These are phyloP conservation scores for Saguinus midas DNA, from an alignment of 2,113 vertebrate genomes.

Conservation along the genomic window DNA sequence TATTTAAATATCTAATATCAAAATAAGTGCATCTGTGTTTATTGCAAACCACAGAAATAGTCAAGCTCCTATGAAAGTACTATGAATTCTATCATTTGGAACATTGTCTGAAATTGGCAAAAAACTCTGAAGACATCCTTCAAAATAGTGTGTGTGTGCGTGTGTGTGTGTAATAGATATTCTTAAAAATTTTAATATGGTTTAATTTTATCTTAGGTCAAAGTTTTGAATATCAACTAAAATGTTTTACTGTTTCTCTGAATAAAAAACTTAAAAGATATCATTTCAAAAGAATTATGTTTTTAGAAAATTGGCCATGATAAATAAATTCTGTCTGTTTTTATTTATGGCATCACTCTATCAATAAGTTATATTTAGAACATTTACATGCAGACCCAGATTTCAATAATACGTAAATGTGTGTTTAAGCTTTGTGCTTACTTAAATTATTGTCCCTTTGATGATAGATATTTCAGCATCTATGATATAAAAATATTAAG, in stretches of 20 bases:
- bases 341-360: background rate
- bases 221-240: background rate
- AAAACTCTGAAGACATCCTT: background rate
- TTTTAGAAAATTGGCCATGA: conserved; percentile 36
- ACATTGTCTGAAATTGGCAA: background rate
- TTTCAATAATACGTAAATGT: background rate
- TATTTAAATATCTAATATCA: conserved; percentile 59
- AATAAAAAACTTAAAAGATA: background rate
- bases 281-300: background rate
- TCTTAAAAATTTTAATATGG: background rate
- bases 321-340: background rate
- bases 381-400: background rate
- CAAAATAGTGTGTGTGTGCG: background rate
- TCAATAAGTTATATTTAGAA: background rate
- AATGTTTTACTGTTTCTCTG: background rate
- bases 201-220: conserved; percentile 8
- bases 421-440: background rate
- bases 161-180: background rate
- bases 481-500: conserved; percentile 45
- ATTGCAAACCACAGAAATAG: background rate
- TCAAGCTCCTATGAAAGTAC: background rate
- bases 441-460: background rate
- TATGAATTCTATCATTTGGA: background rate
- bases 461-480: background rate
- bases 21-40: conserved; percentile 39